These are phyloP conservation scores for Pygocentrus nattereri DNA, from an alignment of 2,797 vertebrate species.

Conservation along the genomic window DNA sequence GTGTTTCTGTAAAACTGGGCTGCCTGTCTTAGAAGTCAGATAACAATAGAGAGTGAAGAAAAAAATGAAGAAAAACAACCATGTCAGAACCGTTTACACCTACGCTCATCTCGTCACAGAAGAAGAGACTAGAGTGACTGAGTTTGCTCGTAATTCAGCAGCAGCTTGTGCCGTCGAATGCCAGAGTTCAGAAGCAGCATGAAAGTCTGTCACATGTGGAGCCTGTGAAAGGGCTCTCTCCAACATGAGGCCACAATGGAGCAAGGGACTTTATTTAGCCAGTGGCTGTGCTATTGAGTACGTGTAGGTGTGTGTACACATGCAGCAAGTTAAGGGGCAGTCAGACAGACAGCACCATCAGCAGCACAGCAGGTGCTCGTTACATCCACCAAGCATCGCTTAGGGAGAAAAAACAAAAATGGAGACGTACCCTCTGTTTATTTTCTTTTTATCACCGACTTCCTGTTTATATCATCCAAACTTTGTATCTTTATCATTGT, in stretches of 20 bases:
- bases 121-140: background rate
- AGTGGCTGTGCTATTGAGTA: background rate
- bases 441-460: background rate
- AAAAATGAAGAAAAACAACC: background rate
- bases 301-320: constrained; percentile 4
- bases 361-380: constrained; percentile 19
- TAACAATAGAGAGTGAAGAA: background rate
- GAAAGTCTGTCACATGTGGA: background rate
- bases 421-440: background rate
- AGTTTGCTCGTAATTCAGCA: background rate
- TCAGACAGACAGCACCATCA: constrained; percentile 6
- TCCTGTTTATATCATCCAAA: no score
- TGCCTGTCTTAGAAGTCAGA: background rate
- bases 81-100: constrained; percentile 5
- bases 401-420: constrained; percentile 1
- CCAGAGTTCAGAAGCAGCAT: background rate
- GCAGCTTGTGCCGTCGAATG: background rate
- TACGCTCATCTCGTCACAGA: background rate
- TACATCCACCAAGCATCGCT: constrained; percentile 1
- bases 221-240: background rate
- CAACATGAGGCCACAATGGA: background rate
- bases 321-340: constrained; percentile 10
- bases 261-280: background rate
- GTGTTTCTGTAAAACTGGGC: background rate
- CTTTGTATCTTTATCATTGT: no score